Evolutionary conservation across 2,113 vertebrate species (phyloP), one percentile per base, ranked within the genome.

Genomic region (Fulmarus glacialis): DNA sequence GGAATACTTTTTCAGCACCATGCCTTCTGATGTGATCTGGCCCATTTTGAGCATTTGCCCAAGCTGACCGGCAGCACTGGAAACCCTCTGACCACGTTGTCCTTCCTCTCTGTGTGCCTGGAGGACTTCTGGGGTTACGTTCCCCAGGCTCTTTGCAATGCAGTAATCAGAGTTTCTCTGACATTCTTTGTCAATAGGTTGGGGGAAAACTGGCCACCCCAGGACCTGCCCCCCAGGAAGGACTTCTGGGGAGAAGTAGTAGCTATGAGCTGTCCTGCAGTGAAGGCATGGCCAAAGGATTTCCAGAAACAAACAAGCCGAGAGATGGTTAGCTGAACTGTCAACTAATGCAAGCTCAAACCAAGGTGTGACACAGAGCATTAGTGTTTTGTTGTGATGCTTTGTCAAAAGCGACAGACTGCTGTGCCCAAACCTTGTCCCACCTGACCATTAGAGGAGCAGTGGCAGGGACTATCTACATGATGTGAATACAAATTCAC

Each of bases 371-470:
- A 24, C 22, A 12, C 45, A 12, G n/a, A 55, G 15, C 22, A 8
- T 32, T 10, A 23, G 34, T 9, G 30, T 47, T 53, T 36, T 60
- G 8, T 23, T 32, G 73, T 24, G 30, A 47, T 36, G 30, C 29
- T 60, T 53, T 60, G 59, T 29, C n/a, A 73, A 24, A 47, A 66
- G 40, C 8, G 1, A 24, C 34, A 36, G 18, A 8, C 26, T 20
- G 59, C 72, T 67, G 21, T 47, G n/a, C n/a, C 45, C 12, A 14
- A 15, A 22, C 29, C 58, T 40, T 34, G 24, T n/a, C 29, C 48
- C 1, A 2, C 11, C 11, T 11, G 24, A 27, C 26, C 12, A 2
- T 38, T 30, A 43, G 15, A 27, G 43, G 23, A 66, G 13, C 2
- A 19, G 42, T 18, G 36, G 18, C 79, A 66, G 40, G 15, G n/a